Evolutionary conservation across 2,113 vertebrate species (phyloP).

Genomic region (Cacatua alba): DNA sequence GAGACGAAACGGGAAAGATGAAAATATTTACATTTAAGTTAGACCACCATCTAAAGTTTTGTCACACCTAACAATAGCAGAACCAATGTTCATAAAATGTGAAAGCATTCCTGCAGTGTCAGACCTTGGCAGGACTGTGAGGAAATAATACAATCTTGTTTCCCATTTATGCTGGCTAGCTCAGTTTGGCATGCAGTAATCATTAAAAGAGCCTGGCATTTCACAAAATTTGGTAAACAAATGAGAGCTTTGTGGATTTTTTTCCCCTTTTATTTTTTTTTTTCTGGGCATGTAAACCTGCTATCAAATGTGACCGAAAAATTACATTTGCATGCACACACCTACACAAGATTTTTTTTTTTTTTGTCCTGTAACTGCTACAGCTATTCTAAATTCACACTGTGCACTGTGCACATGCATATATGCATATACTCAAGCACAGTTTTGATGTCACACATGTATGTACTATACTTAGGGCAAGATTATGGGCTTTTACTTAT

Average conservation of each 20-base stretch:
- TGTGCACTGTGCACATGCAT: background rate
- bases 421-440: background rate
- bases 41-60: background rate
- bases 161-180: slow-evolving; percentile 11
- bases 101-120: background rate
- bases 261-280: background rate
- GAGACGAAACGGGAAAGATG: background rate
- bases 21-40: background rate
- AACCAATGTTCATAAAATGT: background rate
- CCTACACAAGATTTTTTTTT: background rate
- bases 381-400: background rate
- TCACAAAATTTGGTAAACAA: slow-evolving; percentile 12
- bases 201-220: background rate
- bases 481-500: background rate
- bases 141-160: background rate
- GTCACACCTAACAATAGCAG: background rate
- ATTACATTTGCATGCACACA: background rate
- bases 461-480: background rate
- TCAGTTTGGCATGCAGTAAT: background rate
- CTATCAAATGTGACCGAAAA: background rate
- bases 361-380: background rate
- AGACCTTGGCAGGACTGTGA: background rate
- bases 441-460: background rate
- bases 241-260: background rate
- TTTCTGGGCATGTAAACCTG: background rate